Base-by-base conservation (phyloP, 1,140 invertebrate species). In the Arion vulgaris region DNA sequence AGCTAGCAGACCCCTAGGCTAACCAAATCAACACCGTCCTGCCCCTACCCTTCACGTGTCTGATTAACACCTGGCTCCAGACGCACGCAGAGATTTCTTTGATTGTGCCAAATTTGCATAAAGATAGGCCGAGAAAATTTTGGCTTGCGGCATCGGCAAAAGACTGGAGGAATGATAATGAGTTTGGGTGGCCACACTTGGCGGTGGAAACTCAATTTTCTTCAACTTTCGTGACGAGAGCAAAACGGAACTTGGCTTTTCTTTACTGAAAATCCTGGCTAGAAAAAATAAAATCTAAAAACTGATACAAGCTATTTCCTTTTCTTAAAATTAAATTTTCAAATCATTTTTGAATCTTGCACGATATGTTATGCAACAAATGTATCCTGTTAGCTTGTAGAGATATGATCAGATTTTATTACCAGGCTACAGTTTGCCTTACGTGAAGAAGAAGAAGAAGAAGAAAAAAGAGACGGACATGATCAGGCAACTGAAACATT, bases 101-200 rank as follows among this genome's bases (percentile, higher is more conserved):
- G 62, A 66, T 66, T 66, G 62, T 66, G 28, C n/a, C 62, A 66
- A 66, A 66, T 66, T 66, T 66, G 62, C 62, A 66, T 66, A 66
- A 66, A 66, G 62, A 66, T 66, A 66, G 62, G 62, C 62, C 62
- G 28, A 66, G 62, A 66, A 32, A 66, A 32, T 32, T 66, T 66
- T 34, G 62, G 62, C 62, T 66, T 23, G 62, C 62, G 62, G 62
- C 28, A 32, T 23, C 28, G n/a, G n/a, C 28, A 32, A 66, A 66
- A 34, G 17, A 32, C n/a, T 28, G 28, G n/a, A 32, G 62, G n/a
- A 5, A 66, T 66, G 62, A 66, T 66, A 66, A 66, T 66, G 62
- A 66, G 62, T 32, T 66, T 66, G 62, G n/a, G n/a, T 66, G 62
- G 62, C 62, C 62, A 66, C n/a, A 66, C 62, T 32, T 66, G 62